Evolutionary conservation across 2,113 vertebrate species (phyloP).

Genomic region (Coreoperca whiteheadi): DNA sequence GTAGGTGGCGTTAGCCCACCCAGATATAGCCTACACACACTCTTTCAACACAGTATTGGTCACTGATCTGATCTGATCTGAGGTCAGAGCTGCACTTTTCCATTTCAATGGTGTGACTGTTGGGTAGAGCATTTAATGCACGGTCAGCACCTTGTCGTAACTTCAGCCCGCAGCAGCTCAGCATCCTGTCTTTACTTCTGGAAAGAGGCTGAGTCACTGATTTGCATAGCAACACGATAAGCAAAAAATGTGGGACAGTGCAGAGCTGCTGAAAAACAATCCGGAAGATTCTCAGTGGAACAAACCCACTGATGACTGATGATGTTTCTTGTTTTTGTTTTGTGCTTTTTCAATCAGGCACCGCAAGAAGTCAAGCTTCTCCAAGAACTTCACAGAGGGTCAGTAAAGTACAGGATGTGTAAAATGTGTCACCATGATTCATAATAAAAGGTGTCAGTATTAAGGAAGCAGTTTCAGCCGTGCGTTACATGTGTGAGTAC

Average conservation of each 20-base stretch:
- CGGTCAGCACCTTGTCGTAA: conserved; percentile 34
- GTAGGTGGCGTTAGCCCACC: conserved; percentile 2
- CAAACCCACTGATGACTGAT: background rate
- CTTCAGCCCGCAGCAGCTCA: conserved; percentile 18
- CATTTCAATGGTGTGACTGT: background rate
- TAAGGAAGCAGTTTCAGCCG: background rate
- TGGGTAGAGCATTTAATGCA: conserved; percentile 4
- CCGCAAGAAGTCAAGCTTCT: conserved; percentile 93
- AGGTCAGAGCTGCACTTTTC: conserved; percentile 24
- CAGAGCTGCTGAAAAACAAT: conserved; percentile 16
- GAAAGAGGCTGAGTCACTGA: conserved; percentile 47
- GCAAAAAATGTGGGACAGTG: background rate
- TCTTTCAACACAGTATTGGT: background rate
- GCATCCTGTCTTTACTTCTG: conserved; percentile 33
- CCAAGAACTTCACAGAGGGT: conserved; percentile 95
- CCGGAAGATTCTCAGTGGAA: background rate
- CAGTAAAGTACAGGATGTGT: conserved; percentile 40
- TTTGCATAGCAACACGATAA: conserved; percentile 37
- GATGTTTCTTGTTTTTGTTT: background rate
- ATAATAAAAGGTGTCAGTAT: background rate
- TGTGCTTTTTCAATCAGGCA: conserved; percentile 82
- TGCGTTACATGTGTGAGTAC: conserved; percentile 1
- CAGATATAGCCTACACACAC: background rate
- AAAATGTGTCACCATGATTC: background rate
- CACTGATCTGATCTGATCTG: background rate